phyloP scores from a whole-genome alignment of 2,797 vertebrate species.

The Rhinogobio ventralis region DNA sequence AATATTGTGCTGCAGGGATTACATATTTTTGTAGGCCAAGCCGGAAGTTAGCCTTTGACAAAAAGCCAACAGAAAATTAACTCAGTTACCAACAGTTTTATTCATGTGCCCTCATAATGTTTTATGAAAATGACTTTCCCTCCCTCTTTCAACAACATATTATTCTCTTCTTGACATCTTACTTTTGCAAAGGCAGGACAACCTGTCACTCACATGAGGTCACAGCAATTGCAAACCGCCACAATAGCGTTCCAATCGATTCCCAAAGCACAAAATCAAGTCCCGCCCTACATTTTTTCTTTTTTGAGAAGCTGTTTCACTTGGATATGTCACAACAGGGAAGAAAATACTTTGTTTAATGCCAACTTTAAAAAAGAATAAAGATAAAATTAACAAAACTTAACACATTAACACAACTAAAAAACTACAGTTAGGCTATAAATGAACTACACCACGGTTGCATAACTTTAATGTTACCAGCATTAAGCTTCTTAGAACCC shows the following conservation, averaged over 20 bases:
- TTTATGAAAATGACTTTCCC: neutral
- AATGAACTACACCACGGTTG: rapidly evolving
- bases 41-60: neutral
- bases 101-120: neutral
- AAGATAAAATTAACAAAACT: too few species aligned
- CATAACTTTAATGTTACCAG: neutral
- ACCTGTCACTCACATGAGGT: neutral
- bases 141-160: neutral
- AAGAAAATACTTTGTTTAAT: too few species aligned
- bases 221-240: neutral
- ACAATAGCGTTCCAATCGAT: neutral
- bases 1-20: conserved; percentile 1
- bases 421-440: too few species aligned
- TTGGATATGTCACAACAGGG: too few species aligned
- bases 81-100: neutral
- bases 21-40: neutral
- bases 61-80: neutral
- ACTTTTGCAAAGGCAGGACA: neutral
- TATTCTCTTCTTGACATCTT: neutral
- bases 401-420: too few species aligned
- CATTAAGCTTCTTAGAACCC: neutral
- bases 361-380: too few species aligned
- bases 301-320: too few species aligned
- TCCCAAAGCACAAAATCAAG: neutral
- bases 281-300: too few species aligned